Conservation (phyloP, 1,140 invertebrate species). For the Acromyrmex heyeri region DNA sequence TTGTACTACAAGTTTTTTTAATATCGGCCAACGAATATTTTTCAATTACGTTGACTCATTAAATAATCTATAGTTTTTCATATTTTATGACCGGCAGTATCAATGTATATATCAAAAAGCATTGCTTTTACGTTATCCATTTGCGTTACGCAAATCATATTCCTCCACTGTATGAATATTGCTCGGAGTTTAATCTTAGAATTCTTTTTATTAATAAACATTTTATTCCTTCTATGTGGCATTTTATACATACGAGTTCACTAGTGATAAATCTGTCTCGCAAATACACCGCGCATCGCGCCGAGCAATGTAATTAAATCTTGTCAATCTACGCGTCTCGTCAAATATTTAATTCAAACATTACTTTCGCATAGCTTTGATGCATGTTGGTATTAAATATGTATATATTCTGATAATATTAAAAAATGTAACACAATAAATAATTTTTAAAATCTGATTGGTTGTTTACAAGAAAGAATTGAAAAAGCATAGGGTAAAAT, state of each 20-base stretch:
- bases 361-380: constrained; percentile 27
- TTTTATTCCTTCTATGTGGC: neutral
- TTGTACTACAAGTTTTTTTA: neutral
- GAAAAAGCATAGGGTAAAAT: neutral
- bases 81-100: neutral
- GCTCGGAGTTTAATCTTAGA: constrained; percentile 25
- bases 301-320: constrained; percentile 54
- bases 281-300: neutral
- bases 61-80: neutral
- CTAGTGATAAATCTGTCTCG: constrained; percentile 18
- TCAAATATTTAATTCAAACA: constrained; percentile 56
- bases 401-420: neutral
- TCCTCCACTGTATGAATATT: neutral
- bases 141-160: neutral
- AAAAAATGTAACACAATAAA: neutral
- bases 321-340: constrained; percentile 46
- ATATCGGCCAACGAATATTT: neutral
- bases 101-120: neutral
- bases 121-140: neutral
- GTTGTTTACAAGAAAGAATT: neutral
- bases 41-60: neutral
- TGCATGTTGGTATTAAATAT: constrained; percentile 22
- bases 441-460: constrained; percentile 13
- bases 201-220: constrained; percentile 40
- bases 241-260: constrained; percentile 2